Evolutionary conservation across 2,888 invertebrate species (phyloP).

Genomic region (Lithophane leautieri): DNA sequence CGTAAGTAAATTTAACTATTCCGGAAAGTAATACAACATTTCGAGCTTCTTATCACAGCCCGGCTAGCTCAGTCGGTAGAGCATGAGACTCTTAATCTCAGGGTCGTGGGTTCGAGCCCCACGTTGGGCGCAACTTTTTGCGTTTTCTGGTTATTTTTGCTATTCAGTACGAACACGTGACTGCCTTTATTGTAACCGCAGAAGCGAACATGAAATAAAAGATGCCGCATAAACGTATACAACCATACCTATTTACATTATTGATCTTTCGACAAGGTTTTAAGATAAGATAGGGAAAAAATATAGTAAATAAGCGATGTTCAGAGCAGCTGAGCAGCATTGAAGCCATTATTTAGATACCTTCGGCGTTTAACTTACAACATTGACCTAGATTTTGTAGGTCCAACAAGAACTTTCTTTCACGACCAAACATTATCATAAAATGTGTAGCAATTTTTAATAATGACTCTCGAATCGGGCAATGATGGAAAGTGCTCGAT

Average conservation of each 20-base stretch:
- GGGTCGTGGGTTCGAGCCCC: slow-evolving; percentile 91
- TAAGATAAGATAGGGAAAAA: slow-evolving; percentile 38
- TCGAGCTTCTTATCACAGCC: slow-evolving; percentile 35
- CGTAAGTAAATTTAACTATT: slow-evolving; percentile 19
- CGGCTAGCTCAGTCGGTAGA: slow-evolving; percentile 89
- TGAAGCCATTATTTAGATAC: slow-evolving; percentile 34
- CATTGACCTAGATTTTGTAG: slow-evolving; percentile 66
- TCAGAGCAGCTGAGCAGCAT: slow-evolving; percentile 7
- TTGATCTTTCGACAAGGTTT: slow-evolving; percentile 34
- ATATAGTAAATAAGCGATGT: slow-evolving; percentile 11
- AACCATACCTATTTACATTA: not conserved
- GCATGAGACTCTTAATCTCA: slow-evolving; percentile 91
- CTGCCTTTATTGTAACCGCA: not conserved
- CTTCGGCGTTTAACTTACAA: slow-evolving; percentile 50
- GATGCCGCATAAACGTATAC: slow-evolving; percentile 1
- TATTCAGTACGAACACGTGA: not conserved
- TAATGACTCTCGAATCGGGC: slow-evolving; percentile 76
- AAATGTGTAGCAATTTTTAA: slow-evolving; percentile 77
- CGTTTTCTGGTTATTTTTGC: slow-evolving; percentile 10
- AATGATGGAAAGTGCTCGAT: slow-evolving; percentile 79
- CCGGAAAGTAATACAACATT: slow-evolving; percentile 36
- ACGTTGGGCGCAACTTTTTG: slow-evolving; percentile 88
- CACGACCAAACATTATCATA: slow-evolving; percentile 71
- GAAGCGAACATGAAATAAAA: slow-evolving; percentile 19
- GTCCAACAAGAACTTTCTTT: slow-evolving; percentile 76